These are phyloP conservation scores for Oryctolagus cuniculus DNA, from an alignment of 2,113 vertebrate genomes.

Conservation along the genomic window DNA sequence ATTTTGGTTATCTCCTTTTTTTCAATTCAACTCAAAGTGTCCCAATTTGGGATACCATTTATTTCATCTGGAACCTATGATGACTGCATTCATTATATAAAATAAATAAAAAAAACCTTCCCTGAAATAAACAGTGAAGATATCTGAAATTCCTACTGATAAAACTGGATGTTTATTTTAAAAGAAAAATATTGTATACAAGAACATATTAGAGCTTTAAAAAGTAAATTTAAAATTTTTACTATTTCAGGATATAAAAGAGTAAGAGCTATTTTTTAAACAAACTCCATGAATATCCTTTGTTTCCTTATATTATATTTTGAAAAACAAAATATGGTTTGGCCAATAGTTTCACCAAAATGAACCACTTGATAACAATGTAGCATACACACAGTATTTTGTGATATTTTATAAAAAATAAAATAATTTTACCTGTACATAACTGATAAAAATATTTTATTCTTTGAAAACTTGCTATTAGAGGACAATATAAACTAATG, in stretches of 20 bases:
- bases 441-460: not conserved
- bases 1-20: not conserved
- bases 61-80: not conserved
- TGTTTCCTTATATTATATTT: not conserved
- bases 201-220: not conserved
- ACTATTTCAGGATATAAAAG: not conserved
- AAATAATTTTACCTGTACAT: constrained; percentile 1
- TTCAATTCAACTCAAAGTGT: not conserved
- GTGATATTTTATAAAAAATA: not conserved
- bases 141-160: not conserved
- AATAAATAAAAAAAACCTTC: constrained; percentile 42
- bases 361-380: not conserved
- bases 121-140: not conserved
- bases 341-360: not conserved
- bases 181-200: not conserved
- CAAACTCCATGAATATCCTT: not conserved
- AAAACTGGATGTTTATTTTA: not conserved
- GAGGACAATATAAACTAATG: not conserved
- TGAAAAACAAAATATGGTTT: not conserved
- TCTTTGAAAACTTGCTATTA: constrained; percentile 17
- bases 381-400: not conserved
- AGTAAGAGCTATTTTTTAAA: not conserved
- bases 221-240: constrained; percentile 18
- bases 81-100: not conserved
- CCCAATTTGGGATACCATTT: not conserved